Base-by-base conservation (phyloP, 2,888 invertebrate species). In the Ypsolopha scabrella region DNA sequence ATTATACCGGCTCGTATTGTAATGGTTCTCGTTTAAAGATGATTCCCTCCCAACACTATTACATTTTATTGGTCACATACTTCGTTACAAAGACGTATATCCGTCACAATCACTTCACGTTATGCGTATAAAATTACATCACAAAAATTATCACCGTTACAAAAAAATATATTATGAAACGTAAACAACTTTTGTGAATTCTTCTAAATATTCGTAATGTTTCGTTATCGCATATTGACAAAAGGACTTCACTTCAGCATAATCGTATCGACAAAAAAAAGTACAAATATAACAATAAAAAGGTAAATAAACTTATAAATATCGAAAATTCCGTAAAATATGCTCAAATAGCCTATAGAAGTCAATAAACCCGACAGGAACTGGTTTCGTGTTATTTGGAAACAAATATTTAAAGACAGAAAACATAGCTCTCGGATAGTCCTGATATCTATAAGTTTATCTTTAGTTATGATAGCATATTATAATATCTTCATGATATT, bases 361-460 rank as follows among this genome's bases (percentile, higher is more conserved):
- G 85, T 83, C 85, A 85, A 81, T 72, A 82, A 85, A 83, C 85
- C 65, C 54, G 55, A 64, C 65, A 61, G 63, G 38, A 54, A 82
- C 81, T 60, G 78, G 81, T 85, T 82, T 56, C 71, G 68, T 72
- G 75, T 77, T 72, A 78, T 79, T 80, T 79, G 74, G 71, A 70
- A 72, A 75, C 74, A 81, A 79, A 78, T 73, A 78, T 76, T 72
- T 71, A 68, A 24, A 24, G 24, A 24, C 24, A 24, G 2, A 24
- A 24, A 24, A 24, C 24, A 24, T 24, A 24, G 2, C 24, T 24
- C 24, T 24, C 24, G 24, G 24, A 24, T 24, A 24, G 24, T 24
- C 24, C 24, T 24, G 2, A 24, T 24, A 24, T 24, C 24, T 24
- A 24, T 24, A 24, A 24, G 24, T 24, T 24, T 3, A 24, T 24